Evolutionary conservation across 2,113 vertebrate species (phyloP).

Genomic region (Thamnophis sirtalis): DNA sequence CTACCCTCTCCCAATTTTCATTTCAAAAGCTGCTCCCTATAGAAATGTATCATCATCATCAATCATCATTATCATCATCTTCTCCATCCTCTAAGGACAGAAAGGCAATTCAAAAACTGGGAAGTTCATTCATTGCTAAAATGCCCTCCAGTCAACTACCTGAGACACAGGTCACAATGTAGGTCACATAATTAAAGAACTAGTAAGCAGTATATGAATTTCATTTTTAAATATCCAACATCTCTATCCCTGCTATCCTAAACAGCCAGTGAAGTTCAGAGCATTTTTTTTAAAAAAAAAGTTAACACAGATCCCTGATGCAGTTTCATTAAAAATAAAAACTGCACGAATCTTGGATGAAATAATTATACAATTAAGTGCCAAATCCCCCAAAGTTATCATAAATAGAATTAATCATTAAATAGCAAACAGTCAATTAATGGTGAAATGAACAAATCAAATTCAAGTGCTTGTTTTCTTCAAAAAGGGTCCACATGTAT

Average conservation of each 20-base stretch:
- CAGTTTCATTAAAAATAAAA: neutral
- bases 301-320: neutral
- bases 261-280: neutral
- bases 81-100: neutral
- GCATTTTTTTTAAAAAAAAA: neutral
- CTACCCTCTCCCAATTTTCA: neutral
- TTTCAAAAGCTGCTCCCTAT: neutral
- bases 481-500: neutral
- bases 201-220: neutral
- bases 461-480: neutral
- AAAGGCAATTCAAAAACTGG: neutral
- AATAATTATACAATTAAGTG: neutral
- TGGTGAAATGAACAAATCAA: neutral
- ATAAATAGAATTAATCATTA: neutral
- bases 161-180: neutral
- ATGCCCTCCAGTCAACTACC: neutral
- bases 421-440: neutral
- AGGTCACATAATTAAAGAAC: neutral
- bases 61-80: neutral
- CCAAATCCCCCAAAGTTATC: neutral
- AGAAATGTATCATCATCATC: neutral
- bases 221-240: neutral
- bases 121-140: neutral
- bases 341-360: neutral
- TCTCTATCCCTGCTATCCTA: neutral